Evolutionary conservation across 2,797 vertebrate species (phyloP).

Genomic region (Gymnothorax reevesii): DNA sequence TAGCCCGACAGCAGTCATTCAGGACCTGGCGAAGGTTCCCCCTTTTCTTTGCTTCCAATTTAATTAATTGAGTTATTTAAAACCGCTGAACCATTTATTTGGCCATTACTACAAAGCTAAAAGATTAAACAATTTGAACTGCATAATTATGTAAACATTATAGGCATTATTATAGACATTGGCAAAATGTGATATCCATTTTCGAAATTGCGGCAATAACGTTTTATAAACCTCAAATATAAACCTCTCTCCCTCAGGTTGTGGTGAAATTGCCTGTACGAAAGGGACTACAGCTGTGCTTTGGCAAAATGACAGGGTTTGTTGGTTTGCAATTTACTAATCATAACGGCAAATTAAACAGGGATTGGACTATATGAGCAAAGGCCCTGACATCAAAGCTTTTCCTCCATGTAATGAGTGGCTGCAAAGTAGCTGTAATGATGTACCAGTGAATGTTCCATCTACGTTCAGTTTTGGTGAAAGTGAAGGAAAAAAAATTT

Average conservation of each 20-base stretch:
- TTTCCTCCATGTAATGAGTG: background rate
- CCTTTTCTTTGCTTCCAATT: background rate
- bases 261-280: background rate
- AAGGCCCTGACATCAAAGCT: constrained; percentile 32
- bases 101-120: background rate
- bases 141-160: background rate
- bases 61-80: constrained; percentile 7
- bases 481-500: too few relatives aligned
- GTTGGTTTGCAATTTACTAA: constrained; percentile 55
- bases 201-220: constrained; percentile 12
- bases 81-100: background rate
- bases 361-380: constrained; percentile 22
- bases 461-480: too few relatives aligned
- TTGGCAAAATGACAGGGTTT: constrained; percentile 62
- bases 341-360: constrained; percentile 45
- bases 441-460: too few relatives aligned
- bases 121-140: background rate
- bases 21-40: background rate
- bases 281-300: constrained; percentile 20
- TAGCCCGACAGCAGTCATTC: background rate
- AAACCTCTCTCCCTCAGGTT: constrained; percentile 29
- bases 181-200: background rate
- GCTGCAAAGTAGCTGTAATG: too few relatives aligned
- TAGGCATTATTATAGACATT: constrained; percentile 1
- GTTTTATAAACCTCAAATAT: constrained; percentile 19